phyloP scores from a whole-genome alignment of 2,888 invertebrate species.

The Arrhopalites spinosus region DNA sequence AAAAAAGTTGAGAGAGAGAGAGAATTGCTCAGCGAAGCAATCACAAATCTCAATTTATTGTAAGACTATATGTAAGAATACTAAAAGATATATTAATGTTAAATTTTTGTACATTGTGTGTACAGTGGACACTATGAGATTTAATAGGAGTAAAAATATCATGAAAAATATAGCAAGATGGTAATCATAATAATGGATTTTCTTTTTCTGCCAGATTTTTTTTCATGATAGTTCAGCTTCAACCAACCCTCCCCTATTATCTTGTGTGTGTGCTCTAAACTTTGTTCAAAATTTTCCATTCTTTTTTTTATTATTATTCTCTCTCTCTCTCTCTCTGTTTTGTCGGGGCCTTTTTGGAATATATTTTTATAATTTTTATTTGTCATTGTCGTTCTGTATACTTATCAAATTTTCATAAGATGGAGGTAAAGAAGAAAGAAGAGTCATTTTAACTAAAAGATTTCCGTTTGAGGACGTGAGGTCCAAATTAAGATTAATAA shows the following conservation, averaged over 20 bases:
- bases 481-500: slow-evolving; percentile 6
- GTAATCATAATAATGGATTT: slow-evolving; percentile 19
- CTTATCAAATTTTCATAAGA: background rate
- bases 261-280: no score
- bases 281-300: background rate
- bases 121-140: background rate
- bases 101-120: background rate
- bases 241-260: background rate
- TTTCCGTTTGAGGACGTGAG: background rate
- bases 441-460: background rate
- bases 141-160: background rate
- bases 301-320: background rate
- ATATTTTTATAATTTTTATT: no score
- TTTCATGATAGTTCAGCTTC: slow-evolving; percentile 12
- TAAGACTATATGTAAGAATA: no score
- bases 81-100: no score
- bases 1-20: background rate
- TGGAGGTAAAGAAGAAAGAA: background rate
- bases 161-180: slow-evolving; percentile 6
- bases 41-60: slow-evolving; percentile 7
- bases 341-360: no score
- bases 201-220: background rate
- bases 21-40: background rate
- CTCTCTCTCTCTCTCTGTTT: background rate
- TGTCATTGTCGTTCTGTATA: slow-evolving; percentile 12